These are phyloP conservation scores for Cherax destructor DNA, from an alignment of 1,140 invertebrate species.

Conservation along the genomic window DNA sequence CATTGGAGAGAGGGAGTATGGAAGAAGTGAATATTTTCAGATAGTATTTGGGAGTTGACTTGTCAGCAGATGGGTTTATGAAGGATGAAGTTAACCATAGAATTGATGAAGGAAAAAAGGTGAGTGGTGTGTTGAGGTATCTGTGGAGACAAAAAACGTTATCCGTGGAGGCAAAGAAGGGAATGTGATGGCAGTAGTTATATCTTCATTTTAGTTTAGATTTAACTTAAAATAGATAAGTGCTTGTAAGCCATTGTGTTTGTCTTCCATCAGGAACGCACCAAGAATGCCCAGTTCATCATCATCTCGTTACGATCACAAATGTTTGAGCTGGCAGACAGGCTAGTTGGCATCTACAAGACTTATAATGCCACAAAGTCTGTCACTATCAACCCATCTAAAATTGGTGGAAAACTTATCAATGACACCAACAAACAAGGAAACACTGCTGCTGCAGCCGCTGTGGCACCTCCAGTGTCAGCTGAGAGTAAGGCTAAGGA, in stretches of 20 bases:
- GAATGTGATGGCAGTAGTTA: no score
- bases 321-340: conserved; percentile 97
- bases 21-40: no score
- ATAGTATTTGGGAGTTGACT: no score
- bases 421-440: neutral
- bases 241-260: conserved; percentile 13
- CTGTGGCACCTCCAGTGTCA: neutral
- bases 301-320: conserved; percentile 97
- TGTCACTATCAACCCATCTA: conserved; percentile 80
- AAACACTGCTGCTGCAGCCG: neutral
- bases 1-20: no score
- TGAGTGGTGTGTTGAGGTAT: no score
- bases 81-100: no score
- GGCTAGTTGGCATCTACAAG: conserved; percentile 97
- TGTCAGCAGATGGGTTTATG: no score
- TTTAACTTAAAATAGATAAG: no score
- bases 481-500: conserved; percentile 14
- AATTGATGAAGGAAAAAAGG: no score
- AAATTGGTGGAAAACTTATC: conserved; percentile 11
- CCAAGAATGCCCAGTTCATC: conserved; percentile 98
- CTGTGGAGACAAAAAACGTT: no score
- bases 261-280: conserved; percentile 84
- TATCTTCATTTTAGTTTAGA: no score
- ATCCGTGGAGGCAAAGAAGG: no score
- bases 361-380: conserved; percentile 91